These are phyloP conservation scores for Lamprotornis superbus DNA, from an alignment of 2,113 vertebrate genomes.

Conservation along the genomic window DNA sequence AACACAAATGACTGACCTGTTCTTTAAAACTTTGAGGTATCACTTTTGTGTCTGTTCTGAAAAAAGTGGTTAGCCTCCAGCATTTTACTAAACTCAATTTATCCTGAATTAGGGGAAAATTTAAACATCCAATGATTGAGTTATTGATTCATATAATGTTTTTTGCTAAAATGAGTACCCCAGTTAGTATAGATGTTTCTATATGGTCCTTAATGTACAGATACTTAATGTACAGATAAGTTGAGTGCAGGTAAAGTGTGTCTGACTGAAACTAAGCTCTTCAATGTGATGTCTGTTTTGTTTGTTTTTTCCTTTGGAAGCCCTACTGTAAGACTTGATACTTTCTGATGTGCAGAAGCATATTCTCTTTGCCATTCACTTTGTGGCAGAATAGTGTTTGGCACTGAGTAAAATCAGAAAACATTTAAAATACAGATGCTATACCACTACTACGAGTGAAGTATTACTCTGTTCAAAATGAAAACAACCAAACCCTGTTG, in stretches of 20 bases:
- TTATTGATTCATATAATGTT: neutral
- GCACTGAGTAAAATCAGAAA: neutral
- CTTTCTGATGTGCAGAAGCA: neutral
- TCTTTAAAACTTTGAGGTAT: neutral
- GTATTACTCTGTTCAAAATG: neutral
- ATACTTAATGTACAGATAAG: neutral
- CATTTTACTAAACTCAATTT: neutral
- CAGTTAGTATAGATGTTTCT: neutral
- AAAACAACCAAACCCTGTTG: neutral
- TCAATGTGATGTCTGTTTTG: neutral
- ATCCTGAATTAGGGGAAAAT: neutral
- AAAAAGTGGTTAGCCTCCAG: neutral
- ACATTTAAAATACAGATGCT: neutral
- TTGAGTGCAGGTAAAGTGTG: neutral
- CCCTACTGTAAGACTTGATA: neutral
- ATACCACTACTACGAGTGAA: neutral
- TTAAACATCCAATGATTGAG: neutral
- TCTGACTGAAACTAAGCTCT: neutral
- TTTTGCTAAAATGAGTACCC: neutral
- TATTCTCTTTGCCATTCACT: neutral
- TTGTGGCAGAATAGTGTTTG: neutral
- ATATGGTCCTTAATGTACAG: neutral
- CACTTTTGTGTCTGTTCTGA: neutral
- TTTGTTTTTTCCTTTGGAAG: neutral
- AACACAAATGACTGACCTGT: accelerated